phyloP scores from a whole-genome alignment of 2,797 vertebrate species.

The Melanotaenia trifasciata region DNA sequence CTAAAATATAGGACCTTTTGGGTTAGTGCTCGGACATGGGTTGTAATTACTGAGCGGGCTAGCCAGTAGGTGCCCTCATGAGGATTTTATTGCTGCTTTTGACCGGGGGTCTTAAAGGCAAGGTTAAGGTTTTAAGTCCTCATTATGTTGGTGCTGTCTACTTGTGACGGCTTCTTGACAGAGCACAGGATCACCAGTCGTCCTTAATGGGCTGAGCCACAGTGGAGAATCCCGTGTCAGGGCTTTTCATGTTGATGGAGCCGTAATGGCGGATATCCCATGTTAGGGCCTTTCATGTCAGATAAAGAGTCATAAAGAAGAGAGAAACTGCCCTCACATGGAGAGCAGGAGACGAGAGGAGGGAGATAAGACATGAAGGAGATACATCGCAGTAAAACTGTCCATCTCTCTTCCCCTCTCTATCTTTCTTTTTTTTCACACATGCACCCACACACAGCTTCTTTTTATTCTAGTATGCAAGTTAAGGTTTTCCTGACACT shows the following conservation, averaged over 20 bases:
- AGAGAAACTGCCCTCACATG: constrained; percentile 77
- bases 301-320: constrained; percentile 86
- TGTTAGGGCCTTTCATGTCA: constrained; percentile 86
- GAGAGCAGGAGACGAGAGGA: constrained; percentile 68
- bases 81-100: constrained; percentile 79
- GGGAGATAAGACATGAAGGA: constrained; percentile 79
- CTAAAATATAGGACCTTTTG: constrained; percentile 70
- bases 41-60: constrained; percentile 75
- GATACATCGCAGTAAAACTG: constrained; percentile 75
- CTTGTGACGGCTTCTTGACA: constrained; percentile 80
- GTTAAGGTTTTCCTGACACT: constrained; percentile 26
- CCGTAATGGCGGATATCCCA: constrained; percentile 83
- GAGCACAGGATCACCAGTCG: constrained; percentile 78
- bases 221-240: constrained; percentile 78
- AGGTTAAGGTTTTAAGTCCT: constrained; percentile 84
- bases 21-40: constrained; percentile 71
- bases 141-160: constrained; percentile 80
- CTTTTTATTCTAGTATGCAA: constrained; percentile 33
- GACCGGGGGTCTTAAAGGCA: constrained; percentile 77
- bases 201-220: constrained; percentile 81
- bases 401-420: constrained; percentile 54
- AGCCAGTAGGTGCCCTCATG: constrained; percentile 72
- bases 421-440: constrained; percentile 28
- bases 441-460: constrained; percentile 16
- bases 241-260: constrained; percentile 85